phyloP scores from a whole-genome alignment of 2,888 invertebrate genomes.

The Cheilosia vulpina region DNA sequence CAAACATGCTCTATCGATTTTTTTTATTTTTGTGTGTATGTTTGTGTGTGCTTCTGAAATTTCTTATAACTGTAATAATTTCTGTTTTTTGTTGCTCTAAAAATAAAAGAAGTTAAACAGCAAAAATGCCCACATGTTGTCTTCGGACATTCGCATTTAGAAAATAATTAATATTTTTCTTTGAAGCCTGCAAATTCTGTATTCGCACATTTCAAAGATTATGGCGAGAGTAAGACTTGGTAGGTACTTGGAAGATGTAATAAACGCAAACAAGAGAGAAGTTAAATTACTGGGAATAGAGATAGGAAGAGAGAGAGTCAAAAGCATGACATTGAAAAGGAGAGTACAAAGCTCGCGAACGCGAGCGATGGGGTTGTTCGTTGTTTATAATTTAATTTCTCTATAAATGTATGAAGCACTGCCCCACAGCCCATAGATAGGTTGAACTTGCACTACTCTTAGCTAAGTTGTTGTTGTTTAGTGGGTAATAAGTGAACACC shows the following conservation, averaged over 20 bases:
- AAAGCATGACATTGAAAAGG: conserved; percentile 52
- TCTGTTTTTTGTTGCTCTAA: background rate
- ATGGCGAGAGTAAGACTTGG: conserved; percentile 10
- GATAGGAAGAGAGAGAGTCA: background rate
- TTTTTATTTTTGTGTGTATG: no score
- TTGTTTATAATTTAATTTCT: conserved; percentile 52
- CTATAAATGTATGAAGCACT: background rate
- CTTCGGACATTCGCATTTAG: conserved; percentile 1
- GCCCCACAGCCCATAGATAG: background rate
- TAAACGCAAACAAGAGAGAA: conserved; percentile 9
- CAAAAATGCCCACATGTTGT: background rate
- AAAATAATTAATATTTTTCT: background rate
- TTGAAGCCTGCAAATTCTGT: conserved; percentile 1
- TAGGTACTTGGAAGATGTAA: background rate
- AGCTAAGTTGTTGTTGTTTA: conserved; percentile 43
- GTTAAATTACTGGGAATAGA: conserved; percentile 21
- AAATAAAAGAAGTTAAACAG: background rate
- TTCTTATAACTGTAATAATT: background rate
- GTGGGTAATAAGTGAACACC: conserved; percentile 27
- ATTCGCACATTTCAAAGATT: conserved; percentile 3
- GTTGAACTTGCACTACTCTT: conserved; percentile 41
- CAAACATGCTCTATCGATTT: no score
- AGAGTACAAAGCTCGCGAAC: conserved; percentile 32
- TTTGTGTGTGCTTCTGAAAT: no score
- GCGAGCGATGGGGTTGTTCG: conserved; percentile 41